Conservation (phyloP, 1,140 invertebrate genomes). For the Amphibalanus amphitrite region DNA sequence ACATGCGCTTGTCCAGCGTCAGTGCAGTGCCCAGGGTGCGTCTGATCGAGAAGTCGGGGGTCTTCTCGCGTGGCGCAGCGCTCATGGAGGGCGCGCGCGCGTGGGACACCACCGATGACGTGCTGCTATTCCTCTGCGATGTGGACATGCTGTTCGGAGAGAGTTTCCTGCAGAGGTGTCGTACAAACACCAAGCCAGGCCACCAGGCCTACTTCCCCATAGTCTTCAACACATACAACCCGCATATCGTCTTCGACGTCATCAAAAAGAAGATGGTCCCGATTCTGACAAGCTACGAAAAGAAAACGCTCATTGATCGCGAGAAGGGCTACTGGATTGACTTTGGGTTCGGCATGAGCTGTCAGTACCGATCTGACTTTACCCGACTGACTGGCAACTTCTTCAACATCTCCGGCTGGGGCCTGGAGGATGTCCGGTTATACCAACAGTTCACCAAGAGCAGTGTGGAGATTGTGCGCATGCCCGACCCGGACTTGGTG, state of each 20-base stretch:
- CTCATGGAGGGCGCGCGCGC: constrained; percentile 32
- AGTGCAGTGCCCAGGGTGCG: constrained; percentile 40
- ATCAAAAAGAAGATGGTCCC: not conserved
- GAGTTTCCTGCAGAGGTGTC: constrained; percentile 50
- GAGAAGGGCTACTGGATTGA: constrained; percentile 70
- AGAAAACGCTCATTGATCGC: constrained; percentile 41
- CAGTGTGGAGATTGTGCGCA: constrained; percentile 51
- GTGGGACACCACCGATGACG: constrained; percentile 34
- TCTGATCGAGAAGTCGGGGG: constrained; percentile 53
- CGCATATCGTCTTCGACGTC: constrained; percentile 23
- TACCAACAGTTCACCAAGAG: constrained; percentile 41
- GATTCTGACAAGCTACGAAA: not conserved
- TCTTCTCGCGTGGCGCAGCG: constrained; percentile 55
- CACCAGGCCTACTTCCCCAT: constrained; percentile 66
- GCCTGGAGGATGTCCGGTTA: constrained; percentile 60
- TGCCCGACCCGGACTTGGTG: constrained; percentile 65
- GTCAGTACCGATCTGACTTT: constrained; percentile 64
- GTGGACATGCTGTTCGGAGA: constrained; percentile 62
- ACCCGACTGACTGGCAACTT: constrained; percentile 51
- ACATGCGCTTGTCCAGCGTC: constrained; percentile 29
- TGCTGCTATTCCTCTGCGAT: constrained; percentile 60
- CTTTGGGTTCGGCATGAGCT: constrained; percentile 70
- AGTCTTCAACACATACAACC: constrained; percentile 69
- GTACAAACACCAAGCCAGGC: constrained; percentile 35
- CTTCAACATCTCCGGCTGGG: constrained; percentile 59